Percentiles rank a stretch among this genome's conserved stretches.
Evolutionary conservation across 2,888 invertebrate genomes (phyloP).

Genomic region (Hypsopygia costalis): DNA sequence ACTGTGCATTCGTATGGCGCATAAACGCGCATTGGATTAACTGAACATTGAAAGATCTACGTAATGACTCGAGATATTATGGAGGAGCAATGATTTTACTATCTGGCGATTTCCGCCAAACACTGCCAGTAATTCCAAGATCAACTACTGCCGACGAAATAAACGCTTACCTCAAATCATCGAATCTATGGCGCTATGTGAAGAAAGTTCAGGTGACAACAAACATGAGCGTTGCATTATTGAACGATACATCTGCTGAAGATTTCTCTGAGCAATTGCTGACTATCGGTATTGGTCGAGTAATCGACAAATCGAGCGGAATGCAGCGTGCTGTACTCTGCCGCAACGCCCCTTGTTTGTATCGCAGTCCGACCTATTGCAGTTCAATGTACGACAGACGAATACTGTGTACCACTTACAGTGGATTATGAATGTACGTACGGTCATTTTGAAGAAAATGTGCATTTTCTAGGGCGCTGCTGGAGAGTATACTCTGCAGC

Average conservation of each 20-base stretch:
- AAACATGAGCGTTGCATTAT: too few relatives aligned
- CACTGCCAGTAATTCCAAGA: constrained; percentile 24
- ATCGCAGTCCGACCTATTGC: too few relatives aligned
- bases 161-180: constrained; percentile 25
- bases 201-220: constrained; percentile 19
- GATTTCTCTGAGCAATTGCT: constrained; percentile 7
- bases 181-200: constrained; percentile 20
- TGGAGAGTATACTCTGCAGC: too few relatives aligned
- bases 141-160: constrained; percentile 24
- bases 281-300: constrained; percentile 13
- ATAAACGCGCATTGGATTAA: neutral
- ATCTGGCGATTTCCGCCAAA: constrained; percentile 19
- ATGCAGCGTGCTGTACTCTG: too few relatives aligned
- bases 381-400: too few relatives aligned
- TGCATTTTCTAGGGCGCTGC: too few relatives aligned
- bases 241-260: too few relatives aligned
- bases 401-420: too few relatives aligned
- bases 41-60: neutral
- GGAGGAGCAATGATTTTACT: neutral
- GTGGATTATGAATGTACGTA: too few relatives aligned
- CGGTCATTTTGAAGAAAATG: too few relatives aligned
- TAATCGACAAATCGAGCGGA: constrained; percentile 17
- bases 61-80: neutral
- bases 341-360: too few relatives aligned
- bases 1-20: constrained; percentile 7